Evolutionary conservation across 2,888 invertebrate species (phyloP), one percentile per base, ranked within the genome.

Genomic region (Serripes groenlandicus): DNA sequence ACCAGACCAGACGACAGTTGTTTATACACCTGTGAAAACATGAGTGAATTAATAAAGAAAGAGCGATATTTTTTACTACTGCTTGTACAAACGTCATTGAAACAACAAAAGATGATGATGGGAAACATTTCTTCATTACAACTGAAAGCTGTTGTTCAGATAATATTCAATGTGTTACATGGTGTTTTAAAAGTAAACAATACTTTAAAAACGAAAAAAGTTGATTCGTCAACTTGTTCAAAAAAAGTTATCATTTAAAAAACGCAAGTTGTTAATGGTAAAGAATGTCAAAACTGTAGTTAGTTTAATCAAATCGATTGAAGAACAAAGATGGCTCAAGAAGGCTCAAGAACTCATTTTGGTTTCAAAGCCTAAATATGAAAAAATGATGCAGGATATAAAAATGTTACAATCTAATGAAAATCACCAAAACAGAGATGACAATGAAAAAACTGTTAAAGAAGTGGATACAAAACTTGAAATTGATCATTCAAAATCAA

Each of bases 1-100:
- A 68, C 82, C 80, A 15, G 80, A 73, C 54, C 85, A 87, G 62
- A 76, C 79, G 35, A 78, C 77, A 76, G 74, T 52, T 23, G 62
- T 81, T 0, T 81, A 77, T 62, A 37, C 26, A 35, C 81, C 81
- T n/a, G 72, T 49, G 49, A 49, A 49, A 49, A 54, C 21, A 18
- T 78, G 71, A 68, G 76, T 26, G 64, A 28, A 26, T 3, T 60
- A 42, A 15, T 66, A 69, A 32, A 75, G 72, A 58, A 77, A 68
- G 37, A 52, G 75, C 35, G 42, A 23, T n/a, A 68, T 74, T 84
- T 80, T 68, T 75, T 83, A 58, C n/a, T 66, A 4, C 26, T 78
- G 28, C 35, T 84, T 18, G 15, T 77, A 3, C 7, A 60, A 30
- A 62, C 78, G 18, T 75, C 77, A 26, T 28, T 58, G 3, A 58